These are phyloP conservation scores for Adineta ricciae DNA, from an alignment of 2,888 invertebrate species.

Conservation along the genomic window DNA sequence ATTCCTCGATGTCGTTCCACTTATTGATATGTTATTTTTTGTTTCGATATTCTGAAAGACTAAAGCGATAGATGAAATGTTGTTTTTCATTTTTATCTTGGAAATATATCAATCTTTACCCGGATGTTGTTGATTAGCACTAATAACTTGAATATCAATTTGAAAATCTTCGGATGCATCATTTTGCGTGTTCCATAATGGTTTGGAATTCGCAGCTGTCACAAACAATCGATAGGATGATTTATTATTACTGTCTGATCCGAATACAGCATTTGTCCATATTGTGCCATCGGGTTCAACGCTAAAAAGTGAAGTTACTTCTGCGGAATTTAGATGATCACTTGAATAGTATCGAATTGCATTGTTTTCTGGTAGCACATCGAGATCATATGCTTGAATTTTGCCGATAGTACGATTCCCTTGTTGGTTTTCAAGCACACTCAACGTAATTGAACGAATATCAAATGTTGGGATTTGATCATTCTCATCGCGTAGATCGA, in stretches of 20 bases:
- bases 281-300: not conserved
- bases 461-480: slow-evolving; percentile 16
- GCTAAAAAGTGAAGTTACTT: not conserved
- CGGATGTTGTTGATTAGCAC: not conserved
- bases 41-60: not conserved
- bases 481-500: not conserved
- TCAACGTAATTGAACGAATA: not conserved
- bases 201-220: not conserved
- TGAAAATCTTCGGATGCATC: not conserved
- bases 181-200: not conserved
- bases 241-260: not conserved
- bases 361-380: not conserved
- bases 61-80: not conserved
- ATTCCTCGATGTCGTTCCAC: not conserved
- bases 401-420: not conserved
- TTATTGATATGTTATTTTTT: not conserved
- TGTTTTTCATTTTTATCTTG: too few relatives aligned
- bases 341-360: not conserved
- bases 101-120: not conserved
- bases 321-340: not conserved
- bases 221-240: not conserved
- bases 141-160: not conserved
- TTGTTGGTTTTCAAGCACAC: not conserved
- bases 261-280: slow-evolving; percentile 6
- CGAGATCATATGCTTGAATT: slow-evolving; percentile 13